phyloP scores from a whole-genome alignment of 2,888 invertebrate species.

The Dichetophora obliterata region DNA sequence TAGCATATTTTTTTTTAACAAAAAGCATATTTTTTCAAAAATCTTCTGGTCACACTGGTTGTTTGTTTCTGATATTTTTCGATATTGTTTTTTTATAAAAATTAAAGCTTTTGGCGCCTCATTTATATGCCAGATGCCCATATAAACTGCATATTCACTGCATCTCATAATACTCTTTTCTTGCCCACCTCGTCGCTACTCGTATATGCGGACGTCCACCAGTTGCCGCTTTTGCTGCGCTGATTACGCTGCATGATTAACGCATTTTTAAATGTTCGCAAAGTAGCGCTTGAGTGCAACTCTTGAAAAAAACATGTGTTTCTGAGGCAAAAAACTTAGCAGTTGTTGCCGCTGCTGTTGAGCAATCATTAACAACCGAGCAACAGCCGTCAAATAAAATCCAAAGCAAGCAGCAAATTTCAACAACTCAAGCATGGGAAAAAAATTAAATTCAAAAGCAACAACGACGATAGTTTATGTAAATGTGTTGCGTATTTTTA shows the following conservation, averaged over 20 bases:
- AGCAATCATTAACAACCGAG: neutral
- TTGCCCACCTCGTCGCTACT: neutral
- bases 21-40: too few relatives aligned
- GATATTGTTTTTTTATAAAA: neutral
- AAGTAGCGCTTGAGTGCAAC: slow-evolving; percentile 1
- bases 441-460: neutral
- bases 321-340: slow-evolving; percentile 11
- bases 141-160: neutral
- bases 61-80: neutral
- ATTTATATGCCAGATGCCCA: neutral
- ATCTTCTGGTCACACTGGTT: too few relatives aligned
- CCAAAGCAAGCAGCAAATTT: neutral
- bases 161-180: neutral
- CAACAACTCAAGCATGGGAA: neutral
- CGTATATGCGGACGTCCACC: neutral
- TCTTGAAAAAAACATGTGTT: slow-evolving; percentile 19
- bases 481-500: neutral
- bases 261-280: slow-evolving; percentile 18
- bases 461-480: neutral
- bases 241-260: slow-evolving; percentile 26
- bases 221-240: neutral
- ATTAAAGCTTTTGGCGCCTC: neutral
- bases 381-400: neutral
- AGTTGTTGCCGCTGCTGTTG: slow-evolving; percentile 11
- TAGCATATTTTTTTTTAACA: too few relatives aligned